Percentiles rank a stretch among this genome's conserved stretches.
Evolutionary conservation across 2,113 vertebrate species (phyloP).

Genomic region (Laticauda laticaudata): DNA sequence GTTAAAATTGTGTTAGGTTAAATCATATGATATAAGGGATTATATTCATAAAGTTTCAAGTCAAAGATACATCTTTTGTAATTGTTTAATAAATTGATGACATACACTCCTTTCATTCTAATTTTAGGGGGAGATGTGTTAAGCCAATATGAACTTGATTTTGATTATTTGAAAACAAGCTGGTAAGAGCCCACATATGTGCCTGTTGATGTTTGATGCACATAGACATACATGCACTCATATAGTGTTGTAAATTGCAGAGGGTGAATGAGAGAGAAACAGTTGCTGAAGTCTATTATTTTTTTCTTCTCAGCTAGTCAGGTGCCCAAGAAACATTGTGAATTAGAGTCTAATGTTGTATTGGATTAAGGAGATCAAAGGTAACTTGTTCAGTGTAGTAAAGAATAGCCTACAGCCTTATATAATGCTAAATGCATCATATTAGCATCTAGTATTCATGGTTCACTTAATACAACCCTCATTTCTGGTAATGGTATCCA

Average conservation of each 20-base stretch:
- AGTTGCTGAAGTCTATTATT: background rate
- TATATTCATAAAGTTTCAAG: background rate
- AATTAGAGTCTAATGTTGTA: background rate
- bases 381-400: background rate
- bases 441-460: background rate
- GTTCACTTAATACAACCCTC: background rate
- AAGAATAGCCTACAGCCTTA: background rate
- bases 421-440: background rate
- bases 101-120: background rate
- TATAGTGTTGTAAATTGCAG: background rate
- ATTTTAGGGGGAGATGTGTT: conserved; percentile 75
- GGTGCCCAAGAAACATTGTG: background rate
- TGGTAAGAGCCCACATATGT: conserved; percentile 67
- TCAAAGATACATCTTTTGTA: background rate
- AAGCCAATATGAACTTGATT: conserved; percentile 77
- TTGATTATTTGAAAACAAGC: conserved; percentile 66
- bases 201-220: background rate
- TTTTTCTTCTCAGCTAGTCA: background rate
- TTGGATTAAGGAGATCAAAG: background rate
- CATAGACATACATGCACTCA: background rate
- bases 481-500: background rate
- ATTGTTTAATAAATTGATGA: background rate
- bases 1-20: background rate
- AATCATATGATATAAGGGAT: background rate
- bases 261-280: background rate